Conservation (phyloP, 53 echinoderm and acorn worm genomes). For the Crossaster papposus region DNA sequence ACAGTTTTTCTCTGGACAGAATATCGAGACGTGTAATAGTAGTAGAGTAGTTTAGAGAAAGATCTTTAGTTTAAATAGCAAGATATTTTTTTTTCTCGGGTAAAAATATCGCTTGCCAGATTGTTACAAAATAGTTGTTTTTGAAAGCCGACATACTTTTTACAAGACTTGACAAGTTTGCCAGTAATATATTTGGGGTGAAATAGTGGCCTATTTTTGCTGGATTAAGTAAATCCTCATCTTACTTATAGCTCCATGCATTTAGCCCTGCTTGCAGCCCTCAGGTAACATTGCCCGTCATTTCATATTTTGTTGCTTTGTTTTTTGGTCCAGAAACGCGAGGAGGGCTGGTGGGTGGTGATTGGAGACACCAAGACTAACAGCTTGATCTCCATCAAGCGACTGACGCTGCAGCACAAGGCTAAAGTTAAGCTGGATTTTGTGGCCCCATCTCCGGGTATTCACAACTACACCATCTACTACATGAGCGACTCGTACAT, state of each 20-base stretch:
- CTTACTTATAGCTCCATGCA: neutral
- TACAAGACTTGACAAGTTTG: too few relatives aligned
- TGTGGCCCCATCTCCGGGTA: constrained; percentile 91
- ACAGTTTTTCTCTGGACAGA: too few relatives aligned
- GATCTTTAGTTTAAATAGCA: too few relatives aligned
- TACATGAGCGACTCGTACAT: constrained; percentile 99
- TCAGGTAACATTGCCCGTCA: neutral
- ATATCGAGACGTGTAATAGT: too few relatives aligned
- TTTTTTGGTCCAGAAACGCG: constrained; percentile 78
- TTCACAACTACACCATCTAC: constrained; percentile 93
- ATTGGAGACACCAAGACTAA: constrained; percentile 99
- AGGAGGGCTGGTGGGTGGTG: constrained; percentile 99
- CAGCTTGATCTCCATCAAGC: constrained; percentile 99
- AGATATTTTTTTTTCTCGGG: too few relatives aligned
- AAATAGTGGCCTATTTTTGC: too few relatives aligned
- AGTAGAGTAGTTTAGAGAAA: too few relatives aligned
- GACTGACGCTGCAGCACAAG: constrained; percentile 97
- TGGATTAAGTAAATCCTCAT: too few relatives aligned
- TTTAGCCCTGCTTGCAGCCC: neutral
- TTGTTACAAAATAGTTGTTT: too few relatives aligned
- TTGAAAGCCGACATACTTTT: too few relatives aligned
- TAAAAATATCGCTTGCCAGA: too few relatives aligned
- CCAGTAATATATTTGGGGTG: too few relatives aligned
- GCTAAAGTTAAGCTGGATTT: constrained; percentile 99
- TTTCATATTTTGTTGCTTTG: neutral